Evolutionary conservation across 2,888 invertebrate species (phyloP), one percentile per base, ranked within the genome.

Genomic region (Chrysomela aeneicollis): DNA sequence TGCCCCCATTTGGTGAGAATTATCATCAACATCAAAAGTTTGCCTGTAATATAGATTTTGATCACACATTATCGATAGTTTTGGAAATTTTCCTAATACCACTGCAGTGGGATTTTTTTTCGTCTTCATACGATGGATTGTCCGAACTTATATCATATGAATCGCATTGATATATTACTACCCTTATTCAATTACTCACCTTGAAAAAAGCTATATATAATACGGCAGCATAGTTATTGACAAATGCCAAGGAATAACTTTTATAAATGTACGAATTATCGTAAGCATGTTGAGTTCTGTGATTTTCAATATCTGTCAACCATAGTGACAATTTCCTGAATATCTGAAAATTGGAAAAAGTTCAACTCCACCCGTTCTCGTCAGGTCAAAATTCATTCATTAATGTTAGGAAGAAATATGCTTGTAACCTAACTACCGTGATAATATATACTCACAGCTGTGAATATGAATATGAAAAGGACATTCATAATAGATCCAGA

Each of bases 191-290:
- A 18, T 19, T 37, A 66, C 69, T 67, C 71, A 82, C 82, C 74
- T 82, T 82, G 32, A 82, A 69, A 61, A 82, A 82, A 9, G 82
- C 81, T 17, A 78, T 74, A 62, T 82, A 83, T 35, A 80, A 72
- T 49, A 82, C 68, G 1, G 78, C 77, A 10, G 79, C 71, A 66
- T 80, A 84, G 61, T 78, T 80, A 64, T 82, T 82, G 2, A 78
- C 75, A 63, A 82, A 81, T 2, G 77, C 77, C 55, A 83, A 71
- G 9, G 79, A 76, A 67, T 80, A 82, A 42, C 77, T 72, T 72
- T 83, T 84, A 57, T 76, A 77, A 51, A 82, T 78, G 64, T 77
- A 80, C 1, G 82, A 77, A 61, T 80, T 76, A 49, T 81, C 78
- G 66, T 77, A 81, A 46, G 79, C 77, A 4, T 71, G 61, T 64